phyloP scores from a whole-genome alignment of 2,888 invertebrate genomes.

The Drosophila falleni region DNA sequence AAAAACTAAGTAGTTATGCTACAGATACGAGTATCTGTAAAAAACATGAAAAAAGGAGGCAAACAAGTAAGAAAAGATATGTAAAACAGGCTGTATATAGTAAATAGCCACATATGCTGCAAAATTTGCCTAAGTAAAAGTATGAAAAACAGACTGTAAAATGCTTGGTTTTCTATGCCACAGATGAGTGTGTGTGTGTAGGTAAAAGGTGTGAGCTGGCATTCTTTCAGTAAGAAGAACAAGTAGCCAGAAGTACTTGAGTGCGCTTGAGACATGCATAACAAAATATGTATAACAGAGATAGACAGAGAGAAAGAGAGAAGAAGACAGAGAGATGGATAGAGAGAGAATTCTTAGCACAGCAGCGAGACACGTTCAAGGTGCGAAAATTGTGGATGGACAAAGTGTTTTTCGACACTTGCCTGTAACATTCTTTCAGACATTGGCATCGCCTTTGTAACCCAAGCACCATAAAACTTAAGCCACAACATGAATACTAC shows the following conservation, averaged over 20 bases:
- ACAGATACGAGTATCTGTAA: neutral
- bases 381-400: conserved; percentile 32
- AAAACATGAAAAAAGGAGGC: neutral
- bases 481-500: conserved; percentile 13
- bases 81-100: neutral
- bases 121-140: conserved; percentile 33
- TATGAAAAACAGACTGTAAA: conserved; percentile 12
- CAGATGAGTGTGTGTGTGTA: conserved; percentile 13
- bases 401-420: conserved; percentile 65
- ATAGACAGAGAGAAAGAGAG: neutral
- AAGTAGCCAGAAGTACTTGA: conserved; percentile 73
- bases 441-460: conserved; percentile 31
- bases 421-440: conserved; percentile 35
- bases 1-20: conserved; percentile 57
- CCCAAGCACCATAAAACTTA: conserved; percentile 28
- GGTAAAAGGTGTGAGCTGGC: conserved; percentile 4
- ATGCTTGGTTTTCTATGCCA: conserved; percentile 13
- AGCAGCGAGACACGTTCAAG: conserved; percentile 14
- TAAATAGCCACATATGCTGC: conserved; percentile 36
- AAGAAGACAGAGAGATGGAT: neutral
- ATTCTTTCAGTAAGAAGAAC: conserved; percentile 36
- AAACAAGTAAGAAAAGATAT: neutral
- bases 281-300: neutral
- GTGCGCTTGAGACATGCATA: conserved; percentile 67
- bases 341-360: conserved; percentile 7